Conservation (phyloP, 2,797 vertebrate genomes). For the Arnoldichthys spilopterus region DNA sequence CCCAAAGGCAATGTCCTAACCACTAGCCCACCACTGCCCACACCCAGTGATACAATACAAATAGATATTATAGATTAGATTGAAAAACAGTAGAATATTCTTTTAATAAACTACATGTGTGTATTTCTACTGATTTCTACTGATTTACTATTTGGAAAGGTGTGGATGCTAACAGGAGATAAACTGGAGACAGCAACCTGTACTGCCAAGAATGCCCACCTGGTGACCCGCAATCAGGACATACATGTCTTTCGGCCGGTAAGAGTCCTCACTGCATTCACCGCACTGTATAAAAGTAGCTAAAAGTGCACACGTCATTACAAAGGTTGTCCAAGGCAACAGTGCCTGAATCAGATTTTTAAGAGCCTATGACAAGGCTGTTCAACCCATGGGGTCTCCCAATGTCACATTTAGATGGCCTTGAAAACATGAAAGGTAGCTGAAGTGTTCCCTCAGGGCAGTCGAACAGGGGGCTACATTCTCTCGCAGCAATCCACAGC, state of each 20-base stretch:
- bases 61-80: too few species aligned
- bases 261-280: constrained; percentile 61
- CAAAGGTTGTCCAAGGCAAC: constrained; percentile 12
- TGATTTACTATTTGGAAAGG: constrained; percentile 71
- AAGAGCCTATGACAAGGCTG: constrained; percentile 48
- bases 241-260: constrained; percentile 95
- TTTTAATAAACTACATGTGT: background rate
- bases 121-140: background rate
- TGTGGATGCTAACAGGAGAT: constrained; percentile 98
- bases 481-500: constrained; percentile 75
- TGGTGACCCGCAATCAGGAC: constrained; percentile 96
- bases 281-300: constrained; percentile 57
- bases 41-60: too few species aligned
- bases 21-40: too few species aligned
- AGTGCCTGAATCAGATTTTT: constrained; percentile 46
- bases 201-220: constrained; percentile 95
- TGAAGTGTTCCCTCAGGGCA: constrained; percentile 68
- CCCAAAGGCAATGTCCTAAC: too few species aligned
- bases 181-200: constrained; percentile 97
- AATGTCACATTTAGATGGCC: constrained; percentile 30
- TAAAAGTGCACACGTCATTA: background rate
- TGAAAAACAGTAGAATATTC: background rate
- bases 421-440: constrained; percentile 60
- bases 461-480: constrained; percentile 58
- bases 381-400: background rate